These are phyloP conservation scores for Drosophila subpulchrella DNA, from an alignment of 1,140 invertebrate species.

Conservation along the genomic window DNA sequence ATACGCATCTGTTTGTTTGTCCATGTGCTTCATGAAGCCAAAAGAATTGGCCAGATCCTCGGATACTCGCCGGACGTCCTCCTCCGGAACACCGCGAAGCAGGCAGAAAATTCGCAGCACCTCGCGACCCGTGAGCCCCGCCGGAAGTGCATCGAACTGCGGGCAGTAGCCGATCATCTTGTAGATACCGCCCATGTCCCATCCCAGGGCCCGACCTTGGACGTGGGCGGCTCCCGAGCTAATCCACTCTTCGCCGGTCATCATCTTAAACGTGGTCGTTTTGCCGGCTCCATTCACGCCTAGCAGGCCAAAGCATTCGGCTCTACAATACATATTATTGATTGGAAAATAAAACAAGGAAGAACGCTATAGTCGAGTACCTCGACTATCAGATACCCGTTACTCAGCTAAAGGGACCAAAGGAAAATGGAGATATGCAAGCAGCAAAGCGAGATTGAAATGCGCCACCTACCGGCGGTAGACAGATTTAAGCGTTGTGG, in stretches of 20 bases:
- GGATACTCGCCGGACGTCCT: constrained; percentile 84
- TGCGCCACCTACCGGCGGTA: too few species aligned
- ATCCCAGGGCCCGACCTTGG: constrained; percentile 86
- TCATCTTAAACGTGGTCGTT: constrained; percentile 95
- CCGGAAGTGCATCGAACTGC: constrained; percentile 93
- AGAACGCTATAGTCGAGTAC: too few species aligned
- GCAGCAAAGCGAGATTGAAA: too few species aligned
- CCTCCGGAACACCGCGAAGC: constrained; percentile 88
- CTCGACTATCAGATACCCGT: too few species aligned
- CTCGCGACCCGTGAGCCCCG: constrained; percentile 92
- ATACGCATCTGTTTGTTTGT: constrained; percentile 87
- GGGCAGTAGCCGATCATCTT: constrained; percentile 92
- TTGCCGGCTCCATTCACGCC: constrained; percentile 95
- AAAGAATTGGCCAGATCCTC: constrained; percentile 84
- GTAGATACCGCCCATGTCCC: constrained; percentile 86
- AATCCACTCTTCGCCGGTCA: constrained; percentile 92
- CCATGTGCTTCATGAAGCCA: constrained; percentile 84
- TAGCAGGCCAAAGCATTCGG: constrained; percentile 95
- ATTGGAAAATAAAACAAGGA: too few species aligned
- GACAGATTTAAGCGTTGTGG: too few species aligned
- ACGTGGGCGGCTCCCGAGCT: constrained; percentile 85
- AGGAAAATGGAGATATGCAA: too few species aligned
- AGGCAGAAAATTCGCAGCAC: constrained; percentile 91
- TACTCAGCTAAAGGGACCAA: too few species aligned
- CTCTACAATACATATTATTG: constrained; percentile 45